phyloP scores from a whole-genome alignment of 2,888 invertebrate genomes.

The Anodontia alba region DNA sequence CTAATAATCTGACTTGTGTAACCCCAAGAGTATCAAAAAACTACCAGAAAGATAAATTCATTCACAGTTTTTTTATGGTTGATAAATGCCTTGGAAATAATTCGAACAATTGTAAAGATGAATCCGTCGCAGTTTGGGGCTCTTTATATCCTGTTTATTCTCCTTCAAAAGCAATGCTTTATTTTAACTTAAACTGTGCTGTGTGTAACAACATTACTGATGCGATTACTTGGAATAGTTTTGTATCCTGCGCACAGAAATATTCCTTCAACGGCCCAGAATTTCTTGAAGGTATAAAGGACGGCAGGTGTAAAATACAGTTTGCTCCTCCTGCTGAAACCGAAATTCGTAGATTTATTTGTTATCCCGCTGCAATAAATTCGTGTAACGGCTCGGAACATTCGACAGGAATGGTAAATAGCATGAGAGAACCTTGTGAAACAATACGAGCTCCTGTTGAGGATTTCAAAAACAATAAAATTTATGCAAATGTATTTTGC shows the following conservation, averaged over 20 bases:
- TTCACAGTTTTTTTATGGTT: not conserved
- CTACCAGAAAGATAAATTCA: not conserved
- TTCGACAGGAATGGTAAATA: not conserved
- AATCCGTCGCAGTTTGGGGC: not conserved
- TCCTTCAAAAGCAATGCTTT: not conserved
- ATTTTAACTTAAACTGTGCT: not conserved
- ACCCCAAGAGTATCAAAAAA: not conserved
- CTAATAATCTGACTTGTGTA: not conserved
- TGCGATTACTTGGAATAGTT: not conserved
- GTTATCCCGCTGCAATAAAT: not conserved
- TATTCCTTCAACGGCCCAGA: not conserved
- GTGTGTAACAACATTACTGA: not conserved
- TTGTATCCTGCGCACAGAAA: not conserved
- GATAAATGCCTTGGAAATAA: not conserved
- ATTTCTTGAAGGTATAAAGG: not conserved
- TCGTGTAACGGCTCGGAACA: not conserved
- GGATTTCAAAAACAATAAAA: not conserved
- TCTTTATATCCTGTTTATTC: not conserved
- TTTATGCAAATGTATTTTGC: not conserved
- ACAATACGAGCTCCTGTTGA: not conserved
- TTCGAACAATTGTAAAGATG: not conserved
- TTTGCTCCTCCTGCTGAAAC: not conserved
- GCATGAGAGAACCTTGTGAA: not conserved
- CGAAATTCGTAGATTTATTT: not conserved
- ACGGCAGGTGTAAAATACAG: not conserved